Evolutionary conservation across 2,113 vertebrate genomes (phyloP).

Genomic region (Apaloderma vittatum): DNA sequence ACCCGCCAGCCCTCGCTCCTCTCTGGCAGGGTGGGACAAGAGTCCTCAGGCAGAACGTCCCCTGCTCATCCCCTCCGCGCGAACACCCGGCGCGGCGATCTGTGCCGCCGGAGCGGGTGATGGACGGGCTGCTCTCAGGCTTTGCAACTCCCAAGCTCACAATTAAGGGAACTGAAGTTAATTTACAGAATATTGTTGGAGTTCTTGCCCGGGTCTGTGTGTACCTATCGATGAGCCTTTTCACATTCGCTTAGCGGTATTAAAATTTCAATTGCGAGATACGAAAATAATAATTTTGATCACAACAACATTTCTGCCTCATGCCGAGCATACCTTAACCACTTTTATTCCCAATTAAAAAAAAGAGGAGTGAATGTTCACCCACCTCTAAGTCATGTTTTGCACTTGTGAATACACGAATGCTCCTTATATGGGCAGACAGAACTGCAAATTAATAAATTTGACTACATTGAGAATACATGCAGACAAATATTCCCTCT

Average conservation of each 20-base stretch:
- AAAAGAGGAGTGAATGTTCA: rapidly evolving
- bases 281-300: not conserved
- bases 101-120: not conserved
- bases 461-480: not conserved
- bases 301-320: not conserved
- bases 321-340: not conserved
- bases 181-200: not conserved
- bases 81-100: no score
- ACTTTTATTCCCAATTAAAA: not conserved
- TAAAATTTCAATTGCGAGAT: not conserved
- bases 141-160: not conserved
- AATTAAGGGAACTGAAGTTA: not conserved
- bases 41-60: not conserved
- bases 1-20: not conserved
- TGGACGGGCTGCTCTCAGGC: not conserved
- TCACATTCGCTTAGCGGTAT: not conserved
- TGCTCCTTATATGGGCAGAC: not conserved
- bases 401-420: rapidly evolving
- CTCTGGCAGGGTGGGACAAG: not conserved
- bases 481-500: not conserved
- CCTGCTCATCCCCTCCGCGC: not conserved
- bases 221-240: not conserved
- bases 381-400: not conserved
- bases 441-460: not conserved
- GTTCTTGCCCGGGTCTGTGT: not conserved